Evolutionary conservation across 2,888 invertebrate species (phyloP), one percentile per base, ranked within the genome.

Genomic region (Euclidia mi): DNA sequence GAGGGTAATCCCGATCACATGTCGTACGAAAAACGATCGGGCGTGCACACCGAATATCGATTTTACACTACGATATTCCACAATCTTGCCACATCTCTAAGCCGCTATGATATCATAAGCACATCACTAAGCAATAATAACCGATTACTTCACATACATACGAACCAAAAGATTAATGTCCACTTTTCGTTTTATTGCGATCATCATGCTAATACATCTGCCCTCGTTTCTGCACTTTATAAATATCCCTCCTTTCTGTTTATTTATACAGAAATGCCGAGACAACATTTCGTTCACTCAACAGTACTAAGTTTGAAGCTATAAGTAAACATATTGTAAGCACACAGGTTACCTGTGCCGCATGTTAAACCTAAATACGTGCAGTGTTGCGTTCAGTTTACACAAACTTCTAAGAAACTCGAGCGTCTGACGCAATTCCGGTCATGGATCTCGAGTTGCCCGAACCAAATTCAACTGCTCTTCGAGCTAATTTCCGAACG

Each of bases 401-500:
- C 86, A 84, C 80, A 82, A 92, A 90, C 84, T 92, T 91, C 91
- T 80, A 67, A 88, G 91, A 92, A 91, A 89, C 87, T 89, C 85
- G 71, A 77, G 70, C 81, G 81, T 70, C 85, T 92, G 90, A 92
- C 94, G 91, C 90, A 92, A 92, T 93, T 93, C 94, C 93, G 92
- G 91, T 85, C 89, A 85, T 90, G 90, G 78, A 90, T 91, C 91
- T 87, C 82, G 81, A 85, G 82, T 84, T 78, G 63, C 65, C 71
- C 80, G 82, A 79, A 85, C 81, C 82, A 77, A 90, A 91, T 89
- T 90, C 88, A 85, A 74, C 84, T 91, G 89, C 92, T 91, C 88
- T 88, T 90, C 84, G 84, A 88, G 88, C 85, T 93, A 93, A 94
- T 94, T 93, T 94, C 94, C 94, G 93, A 92, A 88, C 89, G 91